A percentile compares a stretch with the other conserved stretches of the same genome.
Conservation (phyloP, 2,113 vertebrate genomes). For the Tenebrosternarchus preto region DNA sequence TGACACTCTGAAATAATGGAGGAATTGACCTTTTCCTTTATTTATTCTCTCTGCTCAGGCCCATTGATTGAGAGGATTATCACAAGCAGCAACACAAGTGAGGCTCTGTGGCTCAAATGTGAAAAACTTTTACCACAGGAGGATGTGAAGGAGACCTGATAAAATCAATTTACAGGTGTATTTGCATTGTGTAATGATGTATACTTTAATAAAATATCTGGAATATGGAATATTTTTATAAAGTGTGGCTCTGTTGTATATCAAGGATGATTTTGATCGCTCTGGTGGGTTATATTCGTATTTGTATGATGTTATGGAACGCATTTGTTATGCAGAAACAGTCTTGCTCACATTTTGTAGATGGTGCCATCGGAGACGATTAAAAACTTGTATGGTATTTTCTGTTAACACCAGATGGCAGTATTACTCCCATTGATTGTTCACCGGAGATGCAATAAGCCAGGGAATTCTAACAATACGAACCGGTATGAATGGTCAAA, state of each 20-base stretch:
- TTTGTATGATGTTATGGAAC: neutral
- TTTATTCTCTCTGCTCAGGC: constrained; percentile 68
- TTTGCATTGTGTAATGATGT: constrained; percentile 34
- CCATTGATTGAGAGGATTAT: constrained; percentile 79
- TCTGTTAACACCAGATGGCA: constrained; percentile 18
- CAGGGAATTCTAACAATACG: neutral
- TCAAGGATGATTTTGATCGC: neutral
- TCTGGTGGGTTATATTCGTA: neutral
- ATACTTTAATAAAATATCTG: constrained; percentile 29
- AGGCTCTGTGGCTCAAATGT: constrained; percentile 77
- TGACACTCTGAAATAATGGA: neutral
- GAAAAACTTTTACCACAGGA: constrained; percentile 72
- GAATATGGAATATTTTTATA: neutral
- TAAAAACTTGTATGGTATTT: neutral
- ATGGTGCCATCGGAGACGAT: neutral
- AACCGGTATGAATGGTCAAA: no score
- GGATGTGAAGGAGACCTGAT: constrained; percentile 43
- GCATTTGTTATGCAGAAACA: neutral
- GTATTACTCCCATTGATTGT: neutral
- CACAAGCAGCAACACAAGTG: constrained; percentile 81
- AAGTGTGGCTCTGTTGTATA: neutral
- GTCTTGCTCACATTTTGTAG: neutral
- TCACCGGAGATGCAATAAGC: neutral
- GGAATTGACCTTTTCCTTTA: neutral
- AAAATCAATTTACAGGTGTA: neutral